phyloP scores from a whole-genome alignment of 2,888 invertebrate species.

The Oxytorus armatus region DNA sequence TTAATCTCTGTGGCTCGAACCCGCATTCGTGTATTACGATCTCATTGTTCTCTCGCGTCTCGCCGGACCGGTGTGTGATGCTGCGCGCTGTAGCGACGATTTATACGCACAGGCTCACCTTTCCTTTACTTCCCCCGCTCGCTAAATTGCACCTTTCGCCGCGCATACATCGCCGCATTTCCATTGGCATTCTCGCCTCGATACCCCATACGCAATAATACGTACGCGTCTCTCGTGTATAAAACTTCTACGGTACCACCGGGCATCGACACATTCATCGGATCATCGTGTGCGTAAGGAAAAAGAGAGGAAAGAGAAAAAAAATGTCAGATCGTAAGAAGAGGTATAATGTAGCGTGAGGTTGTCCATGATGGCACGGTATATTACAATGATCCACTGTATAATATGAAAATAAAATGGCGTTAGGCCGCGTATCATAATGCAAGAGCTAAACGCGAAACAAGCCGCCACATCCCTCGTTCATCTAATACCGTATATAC shows the following conservation, averaged over 20 bases:
- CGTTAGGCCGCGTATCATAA: constrained; percentile 40
- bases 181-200: constrained; percentile 64
- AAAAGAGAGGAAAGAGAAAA: constrained; percentile 36
- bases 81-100: constrained; percentile 46
- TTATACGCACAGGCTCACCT: constrained; percentile 51
- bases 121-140: constrained; percentile 64
- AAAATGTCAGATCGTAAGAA: neutral
- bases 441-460: constrained; percentile 39
- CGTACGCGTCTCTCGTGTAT: constrained; percentile 11
- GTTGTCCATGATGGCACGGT: neutral
- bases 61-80: no score
- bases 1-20: constrained; percentile 65
- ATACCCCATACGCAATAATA: constrained; percentile 28
- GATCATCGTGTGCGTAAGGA: constrained; percentile 42
- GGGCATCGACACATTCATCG: constrained; percentile 43
- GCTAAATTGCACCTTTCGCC: constrained; percentile 65
- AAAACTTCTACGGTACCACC: constrained; percentile 28
- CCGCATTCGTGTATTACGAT: constrained; percentile 65
- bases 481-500: constrained; percentile 24
- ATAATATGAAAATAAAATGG: constrained; percentile 58
- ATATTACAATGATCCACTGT: constrained; percentile 36
- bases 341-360: constrained; percentile 13
- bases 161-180: no score
- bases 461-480: constrained; percentile 51
- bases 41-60: constrained; percentile 64